Evolutionary conservation across 2,797 vertebrate genomes (phyloP), one percentile per base, ranked within the genome.

Genomic region (Takifugu rubripes): DNA sequence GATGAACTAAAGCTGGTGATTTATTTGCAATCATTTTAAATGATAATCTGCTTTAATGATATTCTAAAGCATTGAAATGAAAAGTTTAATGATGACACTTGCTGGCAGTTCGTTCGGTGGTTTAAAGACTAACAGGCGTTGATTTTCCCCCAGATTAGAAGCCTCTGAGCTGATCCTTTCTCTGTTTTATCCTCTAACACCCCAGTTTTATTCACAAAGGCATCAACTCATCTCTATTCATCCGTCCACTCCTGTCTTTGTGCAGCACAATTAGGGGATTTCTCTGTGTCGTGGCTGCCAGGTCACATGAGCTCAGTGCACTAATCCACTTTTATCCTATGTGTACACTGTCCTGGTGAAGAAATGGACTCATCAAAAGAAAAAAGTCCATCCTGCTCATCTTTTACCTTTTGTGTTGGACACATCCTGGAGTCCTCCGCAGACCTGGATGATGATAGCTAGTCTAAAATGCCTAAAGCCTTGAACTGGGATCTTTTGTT

Each of bases 261-360:
- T 46, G 50, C 10, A 27, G 33, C 36, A 46, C 31, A 47, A 52
- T 42, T 26, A 45, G 17, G 7, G 27, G 17, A 25, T 48, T 40
- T 24, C 54, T 12, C 54, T 12, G 11, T 21, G 25, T 33, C 52
- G 45, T 6, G 47, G 54, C 55, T 75, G 70, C 59, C 79, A 61
- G 49, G 54, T 83, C 57, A 56, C 25, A 74, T 66, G 67, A 42
- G 56, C 56, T 66, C 56, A 57, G 49, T 3, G 15, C 66, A 61
- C 59, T 11, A 65, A 79, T 56, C 67, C 46, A 51, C 87, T 88
- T 87, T 86, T 76, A 88, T 88, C 79, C 54, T 29, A 57, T 73
- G 69, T 83, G 83, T 82, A 57, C 84, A 78, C 72, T 68, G 59
- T 68, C 55, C 31, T 47, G 61, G 56, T 70, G 45, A 54, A 59